Percentiles rank a stretch among this genome's conserved stretches.
Conservation (phyloP, 2,888 invertebrate genomes). For the Sesia bembeciformis region DNA sequence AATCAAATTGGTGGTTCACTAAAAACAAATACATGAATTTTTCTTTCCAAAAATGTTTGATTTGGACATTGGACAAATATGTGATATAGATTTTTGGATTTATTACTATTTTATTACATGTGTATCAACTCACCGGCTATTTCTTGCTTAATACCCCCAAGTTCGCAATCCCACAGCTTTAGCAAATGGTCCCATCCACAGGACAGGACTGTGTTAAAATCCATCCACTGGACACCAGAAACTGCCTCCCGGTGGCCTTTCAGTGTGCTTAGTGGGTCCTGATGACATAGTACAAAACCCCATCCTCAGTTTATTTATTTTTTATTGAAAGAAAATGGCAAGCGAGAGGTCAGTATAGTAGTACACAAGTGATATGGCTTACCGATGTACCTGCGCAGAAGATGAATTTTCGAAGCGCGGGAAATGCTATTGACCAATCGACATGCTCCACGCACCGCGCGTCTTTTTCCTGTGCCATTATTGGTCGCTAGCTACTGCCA, state of each 20-base stretch:
- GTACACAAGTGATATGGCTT: neutral
- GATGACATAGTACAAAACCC: slow-evolving; percentile 9
- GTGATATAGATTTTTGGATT: too few species aligned
- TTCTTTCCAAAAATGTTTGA: too few species aligned
- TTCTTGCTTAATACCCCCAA: slow-evolving; percentile 88
- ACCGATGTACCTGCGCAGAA: neutral
- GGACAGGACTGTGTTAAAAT: slow-evolving; percentile 84
- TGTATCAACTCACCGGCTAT: slow-evolving; percentile 67
- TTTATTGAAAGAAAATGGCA: too few species aligned
- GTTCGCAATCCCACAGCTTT: slow-evolving; percentile 93
- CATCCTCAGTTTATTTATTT: neutral
- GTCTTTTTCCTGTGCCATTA: neutral
- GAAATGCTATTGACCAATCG: neutral
- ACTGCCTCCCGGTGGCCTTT: slow-evolving; percentile 95
- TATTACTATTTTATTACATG: too few species aligned
- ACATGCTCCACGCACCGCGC: neutral
- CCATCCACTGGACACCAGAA: slow-evolving; percentile 89
- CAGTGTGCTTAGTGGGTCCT: slow-evolving; percentile 89
- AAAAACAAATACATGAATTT: too few species aligned
- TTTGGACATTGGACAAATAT: too few species aligned
- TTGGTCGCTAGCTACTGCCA: neutral
- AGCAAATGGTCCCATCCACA: slow-evolving; percentile 97
- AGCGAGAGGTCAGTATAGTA: neutral
- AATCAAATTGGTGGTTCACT: too few species aligned
- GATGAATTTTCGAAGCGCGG: neutral